Conservation (phyloP, 2,888 invertebrate species). For the Eupelmus urozonus region DNA sequence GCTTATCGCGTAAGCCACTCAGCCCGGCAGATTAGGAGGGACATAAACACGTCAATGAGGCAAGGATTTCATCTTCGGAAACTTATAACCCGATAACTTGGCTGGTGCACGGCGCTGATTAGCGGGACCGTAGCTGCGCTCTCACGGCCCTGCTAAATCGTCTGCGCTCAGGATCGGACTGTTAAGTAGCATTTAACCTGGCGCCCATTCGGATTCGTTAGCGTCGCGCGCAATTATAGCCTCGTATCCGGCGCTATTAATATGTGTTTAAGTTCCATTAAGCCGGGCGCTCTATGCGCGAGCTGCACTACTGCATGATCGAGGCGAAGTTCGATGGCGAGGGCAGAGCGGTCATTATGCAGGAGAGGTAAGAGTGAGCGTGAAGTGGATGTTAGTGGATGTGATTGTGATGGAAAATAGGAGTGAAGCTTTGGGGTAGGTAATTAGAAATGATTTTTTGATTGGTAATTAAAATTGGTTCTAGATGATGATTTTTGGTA, state of each 20-base stretch:
- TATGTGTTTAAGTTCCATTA: conserved; percentile 70
- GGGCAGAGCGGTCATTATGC: no score
- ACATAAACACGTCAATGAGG: conserved; percentile 41
- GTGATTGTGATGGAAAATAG: no score
- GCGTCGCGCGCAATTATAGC: conserved; percentile 67
- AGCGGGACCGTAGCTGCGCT: neutral
- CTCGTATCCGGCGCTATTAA: conserved; percentile 66
- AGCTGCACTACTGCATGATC: no score
- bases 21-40: conserved; percentile 35
- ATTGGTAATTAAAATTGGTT: no score
- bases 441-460: no score
- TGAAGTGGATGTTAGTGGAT: no score
- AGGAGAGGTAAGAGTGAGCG: no score
- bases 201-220: conserved; percentile 72
- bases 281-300: conserved; percentile 62
- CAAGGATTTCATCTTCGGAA: conserved; percentile 34
- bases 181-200: conserved; percentile 74
- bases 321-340: no score
- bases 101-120: neutral
- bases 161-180: conserved; percentile 56
- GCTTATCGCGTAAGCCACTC: conserved; percentile 40
- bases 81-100: conserved; percentile 11
- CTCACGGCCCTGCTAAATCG: neutral
- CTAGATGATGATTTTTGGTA: no score
- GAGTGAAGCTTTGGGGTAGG: no score